Base-by-base conservation (phyloP, 2,113 vertebrate genomes). In the Calidris pygmaea region DNA sequence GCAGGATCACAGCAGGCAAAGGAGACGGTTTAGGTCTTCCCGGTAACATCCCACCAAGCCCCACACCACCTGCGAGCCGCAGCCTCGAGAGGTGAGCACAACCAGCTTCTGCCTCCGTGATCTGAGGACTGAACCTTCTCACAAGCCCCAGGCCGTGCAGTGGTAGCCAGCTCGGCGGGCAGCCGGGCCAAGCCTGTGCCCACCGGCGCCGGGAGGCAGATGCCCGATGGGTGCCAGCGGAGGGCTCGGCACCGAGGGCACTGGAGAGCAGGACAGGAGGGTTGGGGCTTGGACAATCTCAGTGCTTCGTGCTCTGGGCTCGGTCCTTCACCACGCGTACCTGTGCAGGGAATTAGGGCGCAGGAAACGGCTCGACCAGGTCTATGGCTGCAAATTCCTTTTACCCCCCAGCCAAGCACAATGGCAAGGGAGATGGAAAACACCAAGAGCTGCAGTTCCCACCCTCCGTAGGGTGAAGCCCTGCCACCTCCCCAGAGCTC, bases 151-250 rank as follows among this genome's bases (percentile, higher is more conserved):
- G 19, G 62, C 45, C 8, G 52, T 7, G 6, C 0, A 5, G 41
- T 2, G 5, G 50, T 20, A 16, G 16, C 47, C 3, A 3, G 78
- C 39, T 35, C 1, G 2, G 63, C 12, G 13, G 6, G 3, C 7
- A 20, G 50, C 52, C 67, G 32, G 0, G 0, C 45, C 3, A 23
- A 88, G 27, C n/a, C 43, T 1, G 8, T 9, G 37, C 30, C n/a
- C 37, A 27, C 62, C 47, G 3, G 6, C 1, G 3, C 37, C 4
- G 0, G 4, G 30, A 18, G 18, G 32, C 2, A 0, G 34, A 26
- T 26, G 55, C 30, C 63, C 22, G 3, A 39, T 8, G 5, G 58
- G 26, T 56, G 26, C 34, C 5, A 7, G 24, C 0, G 0, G 24
- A 41, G 65, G 26, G 65, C 15, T 32, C 9, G 1, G 45, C 58